phyloP scores from a whole-genome alignment of 2,113 vertebrate species.

The Donacobius atricapilla region DNA sequence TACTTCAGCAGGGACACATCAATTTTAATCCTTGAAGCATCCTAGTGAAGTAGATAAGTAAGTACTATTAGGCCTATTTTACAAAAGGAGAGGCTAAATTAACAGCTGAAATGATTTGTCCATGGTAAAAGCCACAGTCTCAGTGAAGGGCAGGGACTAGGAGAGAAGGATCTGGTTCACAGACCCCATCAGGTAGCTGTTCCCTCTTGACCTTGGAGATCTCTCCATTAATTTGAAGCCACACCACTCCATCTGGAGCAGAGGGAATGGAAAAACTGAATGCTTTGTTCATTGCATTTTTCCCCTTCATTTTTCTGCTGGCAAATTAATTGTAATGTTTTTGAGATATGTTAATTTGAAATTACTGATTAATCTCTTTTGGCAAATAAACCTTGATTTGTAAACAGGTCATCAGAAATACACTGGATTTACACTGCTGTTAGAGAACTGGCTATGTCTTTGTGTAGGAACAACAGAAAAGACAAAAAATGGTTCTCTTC shows the following conservation, averaged over 20 bases:
- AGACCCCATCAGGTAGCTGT: neutral
- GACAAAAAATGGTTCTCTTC: neutral
- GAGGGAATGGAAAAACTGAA: neutral
- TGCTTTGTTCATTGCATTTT: neutral
- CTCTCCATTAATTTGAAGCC: neutral
- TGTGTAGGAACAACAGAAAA: neutral
- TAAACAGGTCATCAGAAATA: neutral
- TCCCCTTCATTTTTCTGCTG: neutral
- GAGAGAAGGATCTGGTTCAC: neutral
- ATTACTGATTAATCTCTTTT: neutral
- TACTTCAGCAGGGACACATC: conserved; percentile 19
- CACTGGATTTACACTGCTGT: neutral
- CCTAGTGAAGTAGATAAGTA: conserved; percentile 50
- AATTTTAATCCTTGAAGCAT: conserved; percentile 51
- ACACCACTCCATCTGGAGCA: neutral
- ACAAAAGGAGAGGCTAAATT: conserved; percentile 23
- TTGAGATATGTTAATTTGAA: neutral
- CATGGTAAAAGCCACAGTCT: neutral
- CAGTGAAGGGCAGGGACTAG: neutral
- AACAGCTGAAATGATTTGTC: conserved; percentile 14
- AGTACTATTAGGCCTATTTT: conserved; percentile 29
- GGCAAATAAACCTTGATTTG: neutral
- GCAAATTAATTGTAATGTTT: neutral
- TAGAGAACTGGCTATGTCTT: neutral
- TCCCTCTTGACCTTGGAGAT: neutral